Base-by-base conservation (phyloP, 2,113 vertebrate species). In the Rostratula benghalensis region DNA sequence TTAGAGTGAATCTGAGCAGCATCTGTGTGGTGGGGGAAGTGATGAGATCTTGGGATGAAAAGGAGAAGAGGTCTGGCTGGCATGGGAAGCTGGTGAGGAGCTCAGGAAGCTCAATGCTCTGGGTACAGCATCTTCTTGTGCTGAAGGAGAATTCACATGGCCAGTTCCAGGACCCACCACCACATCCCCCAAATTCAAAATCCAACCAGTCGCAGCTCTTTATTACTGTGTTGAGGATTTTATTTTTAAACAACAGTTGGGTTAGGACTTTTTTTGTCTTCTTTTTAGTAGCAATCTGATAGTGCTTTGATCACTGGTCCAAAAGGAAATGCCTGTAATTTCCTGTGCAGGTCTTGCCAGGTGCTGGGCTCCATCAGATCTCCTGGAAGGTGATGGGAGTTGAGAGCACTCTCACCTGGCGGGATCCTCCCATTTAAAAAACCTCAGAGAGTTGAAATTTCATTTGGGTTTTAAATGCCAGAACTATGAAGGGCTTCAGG, bases 241-340 rank as follows among this genome's bases (percentile, higher is more conserved):
- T 92, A 69, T 84, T 96, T 97, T 94, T 85, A 94, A 97, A 59
- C 1, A 6, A 43, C 64, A 28, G 53, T 92, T 89, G 43, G 22
- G 71, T 89, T 84, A 48, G 46, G 25, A 27, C 51, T 77, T 21
- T 35, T 19, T 59, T 22, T 21, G 5, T 3, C 33, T 85, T 6
- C 33, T 68, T 60, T 83, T 68, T 82, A 81, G 57, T 78, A 95
- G 65, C 53, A 89, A 45, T 89, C 33, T 71, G 53, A 87, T 82
- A 92, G 22, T 61, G 65, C 65, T 92, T 96, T 92, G 70, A 94
- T 95, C 80, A n/a, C 56, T 74, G 39, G 31, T 96, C 41, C 68
- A 50, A 68, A 96, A 94, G 90, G 92, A 96, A 96, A 76, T 95
- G 65, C 65, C 80, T 95, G 33, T 78, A 82, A 93, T 96, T 95